Evolutionary conservation across 2,888 invertebrate genomes (phyloP).

Genomic region (Agrotis ipsilon): DNA sequence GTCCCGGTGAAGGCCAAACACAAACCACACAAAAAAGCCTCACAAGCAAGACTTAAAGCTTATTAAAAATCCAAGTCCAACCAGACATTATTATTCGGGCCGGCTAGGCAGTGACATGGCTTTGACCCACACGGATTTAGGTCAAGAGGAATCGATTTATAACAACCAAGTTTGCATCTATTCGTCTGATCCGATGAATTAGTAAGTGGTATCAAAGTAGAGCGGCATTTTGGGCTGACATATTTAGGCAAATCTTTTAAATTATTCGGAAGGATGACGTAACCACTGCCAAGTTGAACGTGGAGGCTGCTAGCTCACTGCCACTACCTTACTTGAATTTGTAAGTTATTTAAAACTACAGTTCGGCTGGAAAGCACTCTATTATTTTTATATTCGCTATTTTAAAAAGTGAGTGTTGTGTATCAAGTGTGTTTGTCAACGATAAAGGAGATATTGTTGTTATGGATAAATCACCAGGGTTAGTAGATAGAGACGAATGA

Average conservation of each 20-base stretch:
- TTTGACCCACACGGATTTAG: constrained; percentile 85
- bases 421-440: neutral
- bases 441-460: neutral
- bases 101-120: constrained; percentile 78
- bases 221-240: constrained; percentile 11
- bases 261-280: constrained; percentile 31
- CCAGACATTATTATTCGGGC: constrained; percentile 71
- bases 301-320: constrained; percentile 1
- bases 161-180: constrained; percentile 61
- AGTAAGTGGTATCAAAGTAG: constrained; percentile 48
- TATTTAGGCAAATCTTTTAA: constrained; percentile 35
- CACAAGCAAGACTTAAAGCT: constrained; percentile 17
- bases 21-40: constrained; percentile 15
- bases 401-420: too few species aligned
- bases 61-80: constrained; percentile 53
- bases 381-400: too few species aligned
- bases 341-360: too few species aligned
- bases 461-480: too few species aligned
- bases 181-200: constrained; percentile 52
- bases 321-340: constrained; percentile 1
- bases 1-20: neutral
- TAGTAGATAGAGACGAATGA: too few species aligned
- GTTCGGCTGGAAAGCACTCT: neutral
- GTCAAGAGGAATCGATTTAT: constrained; percentile 88
- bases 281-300: constrained; percentile 15